Percentiles rank a stretch among this genome's conserved stretches.
These are phyloP conservation scores for Aphis gossypii DNA, from an alignment of 1,140 invertebrate species.

Conservation along the genomic window DNA sequence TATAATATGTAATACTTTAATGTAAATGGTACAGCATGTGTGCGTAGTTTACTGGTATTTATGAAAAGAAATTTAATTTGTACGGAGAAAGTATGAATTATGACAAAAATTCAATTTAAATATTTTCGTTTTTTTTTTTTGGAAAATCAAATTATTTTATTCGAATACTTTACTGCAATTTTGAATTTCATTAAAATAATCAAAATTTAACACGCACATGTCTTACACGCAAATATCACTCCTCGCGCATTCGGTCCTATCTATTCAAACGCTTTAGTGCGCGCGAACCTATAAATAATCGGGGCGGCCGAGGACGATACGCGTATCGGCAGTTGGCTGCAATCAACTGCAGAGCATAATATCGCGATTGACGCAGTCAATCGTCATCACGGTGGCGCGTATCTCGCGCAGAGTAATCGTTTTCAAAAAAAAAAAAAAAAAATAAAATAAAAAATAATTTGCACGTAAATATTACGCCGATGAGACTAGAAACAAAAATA, in stretches of 20 bases:
- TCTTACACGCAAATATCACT: neutral
- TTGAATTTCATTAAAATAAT: neutral
- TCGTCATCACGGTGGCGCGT: neutral
- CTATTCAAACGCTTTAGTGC: too few species aligned
- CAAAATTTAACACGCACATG: neutral
- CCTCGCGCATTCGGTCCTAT: neutral
- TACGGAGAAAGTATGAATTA: neutral
- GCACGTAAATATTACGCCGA: neutral
- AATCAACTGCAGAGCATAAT: neutral
- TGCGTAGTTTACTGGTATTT: neutral
- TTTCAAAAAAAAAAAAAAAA: too few species aligned
- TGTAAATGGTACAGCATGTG: neutral
- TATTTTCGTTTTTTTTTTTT: neutral
- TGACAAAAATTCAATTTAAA: neutral
- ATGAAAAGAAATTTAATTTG: neutral
- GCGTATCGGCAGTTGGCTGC: too few species aligned
- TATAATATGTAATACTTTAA: too few species aligned
- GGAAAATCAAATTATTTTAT: neutral
- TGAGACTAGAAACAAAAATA: neutral
- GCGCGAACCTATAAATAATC: neutral
- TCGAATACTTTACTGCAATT: neutral
- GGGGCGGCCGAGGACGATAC: neutral
- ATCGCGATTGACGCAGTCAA: neutral
- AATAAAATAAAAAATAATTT: too few species aligned
- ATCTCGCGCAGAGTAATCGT: neutral